These are phyloP conservation scores for Notocelia uddmanniana DNA, from an alignment of 2,888 invertebrate species.

Conservation along the genomic window DNA sequence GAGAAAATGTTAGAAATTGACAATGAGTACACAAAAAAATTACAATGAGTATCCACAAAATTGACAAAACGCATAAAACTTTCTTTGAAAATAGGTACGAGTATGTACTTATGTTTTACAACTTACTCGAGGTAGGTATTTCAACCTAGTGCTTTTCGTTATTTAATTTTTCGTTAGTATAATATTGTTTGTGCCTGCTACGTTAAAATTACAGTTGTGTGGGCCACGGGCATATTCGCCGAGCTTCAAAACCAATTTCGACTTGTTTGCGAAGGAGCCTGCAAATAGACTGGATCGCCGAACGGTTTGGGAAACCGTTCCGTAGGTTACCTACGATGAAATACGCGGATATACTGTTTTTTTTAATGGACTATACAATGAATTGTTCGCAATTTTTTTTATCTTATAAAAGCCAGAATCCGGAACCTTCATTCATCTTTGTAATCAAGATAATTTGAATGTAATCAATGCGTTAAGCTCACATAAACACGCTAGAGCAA, in stretches of 20 bases:
- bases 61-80: too few species aligned
- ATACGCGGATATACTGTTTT: slow-evolving; percentile 22
- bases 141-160: background rate
- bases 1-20: too few species aligned
- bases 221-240: slow-evolving; percentile 56
- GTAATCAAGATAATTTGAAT: too few species aligned
- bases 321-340: slow-evolving; percentile 21
- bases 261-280: slow-evolving; percentile 71
- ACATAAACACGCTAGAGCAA: background rate
- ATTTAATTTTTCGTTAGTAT: too few species aligned
- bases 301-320: slow-evolving; percentile 31
- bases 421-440: background rate
- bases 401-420: slow-evolving; percentile 4
- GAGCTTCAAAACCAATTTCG: slow-evolving; percentile 78
- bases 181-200: slow-evolving; percentile 10
- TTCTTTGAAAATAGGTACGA: too few species aligned
- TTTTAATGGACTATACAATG: slow-evolving; percentile 23
- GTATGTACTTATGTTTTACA: too few species aligned
- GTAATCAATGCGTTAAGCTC: too few species aligned
- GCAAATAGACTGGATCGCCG: slow-evolving; percentile 59
- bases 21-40: too few species aligned
- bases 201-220: slow-evolving; percentile 31
- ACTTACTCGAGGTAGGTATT: too few species aligned
- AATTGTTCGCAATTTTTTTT: background rate
- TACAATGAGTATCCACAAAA: too few species aligned